Evolutionary conservation across 2,113 vertebrate genomes (phyloP), one percentile per base, ranked within the genome.

Genomic region (Perca flavescens): DNA sequence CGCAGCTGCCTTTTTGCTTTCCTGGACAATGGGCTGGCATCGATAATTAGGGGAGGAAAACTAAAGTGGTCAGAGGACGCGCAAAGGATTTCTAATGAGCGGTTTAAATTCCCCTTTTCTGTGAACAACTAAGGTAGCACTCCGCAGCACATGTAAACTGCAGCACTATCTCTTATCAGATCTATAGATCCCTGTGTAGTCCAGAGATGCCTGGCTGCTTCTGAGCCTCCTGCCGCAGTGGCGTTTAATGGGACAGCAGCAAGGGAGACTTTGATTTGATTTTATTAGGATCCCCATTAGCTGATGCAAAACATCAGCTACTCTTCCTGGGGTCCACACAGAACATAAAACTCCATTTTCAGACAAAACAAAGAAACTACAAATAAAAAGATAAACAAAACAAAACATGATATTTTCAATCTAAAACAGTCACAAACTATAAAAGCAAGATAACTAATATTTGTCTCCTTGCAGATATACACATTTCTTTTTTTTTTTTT

Each of bases 111-210:
- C 74, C 34, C 17, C 1, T 34, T 80, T 43, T 22, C 22, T 73
- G 64, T 22, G 25, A 84, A 83, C 82, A 25, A 68, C 77, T 15
- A 70, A 65, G 61, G 66, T 72, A 17, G 53, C 43, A 21, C 57
- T 85, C 4, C 0, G 64, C 70, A 69, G 53, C 77, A 12, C 80
- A 75, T 80, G 75, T 81, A 88, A 88, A 85, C 54, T 25, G 56
- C 80, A 71, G 83, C 73, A 3, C 61, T 78, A 75, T 91, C 86
- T 83, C 68, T 82, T 57, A 88, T 90, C 89, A 83, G 70, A 93
- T 94, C 87, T 87, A 73, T 69, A 78, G 86, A 88, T 86, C 72
- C 63, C 65, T 0, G 60, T 40, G 82, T 43, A 52, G 82, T 67
- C n/a, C 57, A 10, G 83, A 78, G 73, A 80, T 1, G 79, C 0